Evolutionary conservation across 2,797 vertebrate genomes (phyloP).

Genomic region (Schizothorax lantsangensis): DNA sequence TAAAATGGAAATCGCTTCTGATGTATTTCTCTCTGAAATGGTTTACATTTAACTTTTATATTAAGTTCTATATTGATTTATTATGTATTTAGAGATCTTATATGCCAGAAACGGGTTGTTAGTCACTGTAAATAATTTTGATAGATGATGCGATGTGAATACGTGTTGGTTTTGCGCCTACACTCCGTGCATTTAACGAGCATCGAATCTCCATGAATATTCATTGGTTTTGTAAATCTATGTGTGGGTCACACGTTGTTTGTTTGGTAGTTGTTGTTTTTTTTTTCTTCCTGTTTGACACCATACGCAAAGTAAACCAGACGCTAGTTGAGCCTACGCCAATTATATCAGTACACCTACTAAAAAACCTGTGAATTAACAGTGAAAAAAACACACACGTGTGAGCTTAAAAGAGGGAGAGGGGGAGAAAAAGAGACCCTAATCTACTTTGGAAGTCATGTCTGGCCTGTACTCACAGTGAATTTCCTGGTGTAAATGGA

Average conservation of each 20-base stretch:
- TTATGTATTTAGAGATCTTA: neutral
- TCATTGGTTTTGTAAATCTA: constrained; percentile 10
- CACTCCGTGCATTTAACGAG: neutral
- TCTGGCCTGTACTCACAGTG: constrained; percentile 71
- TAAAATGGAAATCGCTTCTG: constrained; percentile 71
- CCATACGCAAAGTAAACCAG: neutral
- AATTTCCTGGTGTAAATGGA: constrained; percentile 80
- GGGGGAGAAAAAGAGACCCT: constrained; percentile 49
- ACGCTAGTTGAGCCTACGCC: neutral
- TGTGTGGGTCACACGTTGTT: neutral
- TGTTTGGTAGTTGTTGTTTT: neutral
- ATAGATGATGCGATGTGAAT: constrained; percentile 2
- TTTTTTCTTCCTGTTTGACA: neutral
- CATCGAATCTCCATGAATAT: neutral
- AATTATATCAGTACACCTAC: constrained; percentile 17
- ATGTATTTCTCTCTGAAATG: constrained; percentile 60
- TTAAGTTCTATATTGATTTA: neutral
- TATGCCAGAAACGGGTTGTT: neutral
- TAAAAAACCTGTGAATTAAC: constrained; percentile 1
- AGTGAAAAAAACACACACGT: neutral
- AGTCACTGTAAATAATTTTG: neutral
- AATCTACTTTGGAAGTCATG: constrained; percentile 77
- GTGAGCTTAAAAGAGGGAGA: constrained; percentile 16
- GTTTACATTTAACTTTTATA: constrained; percentile 59
- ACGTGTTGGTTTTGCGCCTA: neutral